phyloP scores from a whole-genome alignment of 2,113 vertebrate species.

The Aspidoscelis tigris region DNA sequence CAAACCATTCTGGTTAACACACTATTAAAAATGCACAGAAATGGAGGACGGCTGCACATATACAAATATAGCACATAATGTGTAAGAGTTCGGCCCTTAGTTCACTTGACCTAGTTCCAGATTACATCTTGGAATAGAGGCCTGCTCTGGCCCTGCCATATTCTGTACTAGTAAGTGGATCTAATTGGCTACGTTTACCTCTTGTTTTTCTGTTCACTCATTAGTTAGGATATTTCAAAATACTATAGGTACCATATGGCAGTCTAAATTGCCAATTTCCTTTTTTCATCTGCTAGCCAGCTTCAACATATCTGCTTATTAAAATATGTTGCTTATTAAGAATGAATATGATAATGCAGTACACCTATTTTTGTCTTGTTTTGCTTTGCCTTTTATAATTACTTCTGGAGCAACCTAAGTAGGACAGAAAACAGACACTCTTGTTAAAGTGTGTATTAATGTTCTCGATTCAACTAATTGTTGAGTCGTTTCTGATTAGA shows the following conservation, averaged over 20 bases:
- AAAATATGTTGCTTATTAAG: slow-evolving; percentile 49
- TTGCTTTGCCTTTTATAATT: slow-evolving; percentile 50
- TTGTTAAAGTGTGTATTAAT: slow-evolving; percentile 56
- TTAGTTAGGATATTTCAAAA: slow-evolving; percentile 32
- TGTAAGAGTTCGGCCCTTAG: too few species aligned
- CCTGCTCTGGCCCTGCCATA: too few species aligned
- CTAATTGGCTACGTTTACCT: too few species aligned
- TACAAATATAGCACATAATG: background rate
- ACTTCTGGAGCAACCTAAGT: slow-evolving; percentile 48
- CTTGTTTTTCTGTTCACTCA: slow-evolving; percentile 4
- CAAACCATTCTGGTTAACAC: background rate
- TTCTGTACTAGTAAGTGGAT: background rate
- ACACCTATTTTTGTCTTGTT: slow-evolving; percentile 46
- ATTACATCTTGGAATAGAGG: too few species aligned
- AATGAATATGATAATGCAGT: slow-evolving; percentile 38
- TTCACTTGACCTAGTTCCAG: too few species aligned
- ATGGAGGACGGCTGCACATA: too few species aligned
- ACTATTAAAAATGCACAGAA: background rate
- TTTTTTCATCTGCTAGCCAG: slow-evolving; percentile 36
- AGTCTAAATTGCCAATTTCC: slow-evolving; percentile 44
- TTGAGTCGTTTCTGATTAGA: slow-evolving; percentile 55
- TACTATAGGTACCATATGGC: slow-evolving; percentile 15
- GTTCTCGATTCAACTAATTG: slow-evolving; percentile 51
- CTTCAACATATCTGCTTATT: slow-evolving; percentile 26
- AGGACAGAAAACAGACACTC: slow-evolving; percentile 39